Base-by-base conservation (phyloP, 2,888 invertebrate genomes). In the Ophion slaviceki region DNA sequence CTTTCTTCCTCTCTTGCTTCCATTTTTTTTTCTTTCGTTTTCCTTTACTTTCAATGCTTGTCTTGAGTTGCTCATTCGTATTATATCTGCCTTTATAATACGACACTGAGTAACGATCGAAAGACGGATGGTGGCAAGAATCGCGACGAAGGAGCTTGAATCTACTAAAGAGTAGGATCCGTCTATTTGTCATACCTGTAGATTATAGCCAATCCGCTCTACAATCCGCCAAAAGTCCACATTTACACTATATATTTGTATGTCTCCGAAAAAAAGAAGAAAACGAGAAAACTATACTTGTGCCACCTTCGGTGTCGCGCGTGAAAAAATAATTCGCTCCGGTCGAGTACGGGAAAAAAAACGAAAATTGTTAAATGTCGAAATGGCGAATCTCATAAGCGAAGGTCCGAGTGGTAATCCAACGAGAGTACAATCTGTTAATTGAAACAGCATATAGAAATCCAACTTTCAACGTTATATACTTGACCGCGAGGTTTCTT, bases 61-160 rank as follows among this genome's bases (percentile, higher is more conserved):
- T 32, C 28, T 53, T 66, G 79, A 61, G 70, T 74, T 24, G 47
- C 66, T 82, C 68, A 74, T 45, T 7, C 82, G 79, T 85, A 82
- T 82, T 80, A 85, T 82, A 82, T 82, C 61, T 11, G 47, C 70
- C 2, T 2, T 82, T 85, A 76, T 76, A 79, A 85, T 79, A 76
- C 82, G 53, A 53, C 40, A 64, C 17, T 75, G 64, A 70, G 57
- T 47, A 32, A 70, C 57, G n/a, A 76, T 64, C 71, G n/a, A 20
- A 66, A 11, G 47, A 74, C 67, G 70, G 79, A 76, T 80, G 59
- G 20, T 53, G 66, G 70, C 71, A 61, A 20, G 20, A 67, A 64
- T 32, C 28, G 36, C 62, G 66, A 72, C 20, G n/a, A 80, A 36
- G 6, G 28, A 53, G 64, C 28, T 66, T 24, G 75, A 45, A 20